Percentiles rank a stretch among this genome's conserved stretches.
phyloP scores from a whole-genome alignment of 1,140 invertebrate species.

The Heliconius eleuchia region DNA sequence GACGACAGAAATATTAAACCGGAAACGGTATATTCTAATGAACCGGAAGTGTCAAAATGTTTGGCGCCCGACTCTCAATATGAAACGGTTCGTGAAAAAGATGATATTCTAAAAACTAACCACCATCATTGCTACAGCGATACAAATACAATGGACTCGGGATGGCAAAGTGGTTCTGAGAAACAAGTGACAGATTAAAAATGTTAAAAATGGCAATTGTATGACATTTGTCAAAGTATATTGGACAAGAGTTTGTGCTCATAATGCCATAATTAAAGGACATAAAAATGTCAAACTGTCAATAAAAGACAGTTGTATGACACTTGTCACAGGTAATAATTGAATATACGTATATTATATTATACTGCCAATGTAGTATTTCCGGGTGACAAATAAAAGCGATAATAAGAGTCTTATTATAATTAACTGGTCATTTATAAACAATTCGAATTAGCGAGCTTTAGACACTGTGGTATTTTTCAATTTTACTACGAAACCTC shows the following conservation, averaged over 20 bases:
- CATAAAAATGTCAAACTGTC: too few relatives aligned
- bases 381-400: not conserved
- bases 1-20: conserved; percentile 53
- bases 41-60: conserved; percentile 65
- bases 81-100: conserved; percentile 68
- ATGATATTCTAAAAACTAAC: conserved; percentile 64
- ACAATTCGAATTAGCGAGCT: conserved; percentile 26
- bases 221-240: not conserved
- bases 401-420: not conserved
- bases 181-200: conserved; percentile 74
- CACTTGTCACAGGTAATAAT: not conserved
- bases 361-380: not conserved
- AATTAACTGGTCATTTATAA: not conserved
- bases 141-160: conserved; percentile 80
- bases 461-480: conserved; percentile 33
- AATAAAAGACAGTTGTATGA: not conserved
- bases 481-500: conserved; percentile 16
- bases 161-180: conserved; percentile 79
- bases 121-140: conserved; percentile 78
- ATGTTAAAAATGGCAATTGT: too few relatives aligned
- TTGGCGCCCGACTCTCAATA: conserved; percentile 75
- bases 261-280: too few relatives aligned
- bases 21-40: conserved; percentile 67
- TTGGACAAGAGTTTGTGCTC: not conserved
- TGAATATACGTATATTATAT: not conserved